Percentiles rank a stretch among this genome's conserved stretches.
Conservation (phyloP, 1,140 invertebrate genomes). For the Procambarus clarkii region DNA sequence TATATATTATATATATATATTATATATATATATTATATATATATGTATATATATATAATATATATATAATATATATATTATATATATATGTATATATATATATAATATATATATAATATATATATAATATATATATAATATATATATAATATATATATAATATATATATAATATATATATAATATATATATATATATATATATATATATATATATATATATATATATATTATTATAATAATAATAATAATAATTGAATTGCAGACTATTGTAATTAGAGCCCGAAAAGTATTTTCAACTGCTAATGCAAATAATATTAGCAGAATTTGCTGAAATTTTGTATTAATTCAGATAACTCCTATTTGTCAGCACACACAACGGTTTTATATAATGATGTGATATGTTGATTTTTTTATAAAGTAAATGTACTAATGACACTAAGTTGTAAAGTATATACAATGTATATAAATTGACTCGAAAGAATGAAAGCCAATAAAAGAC, state of each 20-base stretch:
- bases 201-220: too few relatives aligned
- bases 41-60: too few relatives aligned
- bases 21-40: too few relatives aligned
- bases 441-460: slow-evolving; percentile 16
- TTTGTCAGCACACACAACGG: background rate
- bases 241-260: background rate
- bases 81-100: too few relatives aligned
- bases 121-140: too few relatives aligned
- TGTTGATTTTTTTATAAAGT: slow-evolving; percentile 16
- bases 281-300: background rate
- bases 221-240: too few relatives aligned
- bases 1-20: too few relatives aligned
- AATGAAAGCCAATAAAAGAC: slow-evolving; percentile 20
- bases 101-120: too few relatives aligned
- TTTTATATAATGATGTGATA: slow-evolving; percentile 25
- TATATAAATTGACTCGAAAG: slow-evolving; percentile 20
- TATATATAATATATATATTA: too few relatives aligned
- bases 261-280: background rate
- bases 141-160: too few relatives aligned
- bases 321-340: background rate
- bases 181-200: too few relatives aligned
- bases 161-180: too few relatives aligned
- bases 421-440: slow-evolving; percentile 24
- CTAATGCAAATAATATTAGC: slow-evolving; percentile 1
- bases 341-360: background rate